phyloP scores from a whole-genome alignment of 2,113 vertebrate genomes.

The Australoheros scitulus region DNA sequence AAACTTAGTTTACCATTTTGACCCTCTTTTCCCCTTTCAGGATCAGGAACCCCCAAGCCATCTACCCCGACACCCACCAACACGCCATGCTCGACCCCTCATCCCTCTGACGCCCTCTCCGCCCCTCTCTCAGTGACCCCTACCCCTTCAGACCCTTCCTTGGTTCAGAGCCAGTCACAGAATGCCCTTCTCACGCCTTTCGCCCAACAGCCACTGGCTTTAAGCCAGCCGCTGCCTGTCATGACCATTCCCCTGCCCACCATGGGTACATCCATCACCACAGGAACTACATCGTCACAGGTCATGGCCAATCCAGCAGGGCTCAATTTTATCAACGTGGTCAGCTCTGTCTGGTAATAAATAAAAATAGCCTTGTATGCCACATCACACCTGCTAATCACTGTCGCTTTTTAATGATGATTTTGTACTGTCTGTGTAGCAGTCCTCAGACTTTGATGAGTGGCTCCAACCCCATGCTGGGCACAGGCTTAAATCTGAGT shows the following conservation, averaged over 20 bases:
- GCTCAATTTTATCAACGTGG: slow-evolving; percentile 97
- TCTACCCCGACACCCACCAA: slow-evolving; percentile 95
- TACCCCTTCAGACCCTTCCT: slow-evolving; percentile 85
- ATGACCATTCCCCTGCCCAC: slow-evolving; percentile 97
- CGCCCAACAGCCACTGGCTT: slow-evolving; percentile 93
- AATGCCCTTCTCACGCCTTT: slow-evolving; percentile 89
- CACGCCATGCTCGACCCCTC: slow-evolving; percentile 94
- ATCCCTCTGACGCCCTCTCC: slow-evolving; percentile 87
- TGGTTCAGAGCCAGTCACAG: slow-evolving; percentile 78
- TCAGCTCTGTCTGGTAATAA: slow-evolving; percentile 95
- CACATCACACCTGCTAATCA: fast-evolving
- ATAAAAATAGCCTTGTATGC: not conserved
- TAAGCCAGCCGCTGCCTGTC: slow-evolving; percentile 92
- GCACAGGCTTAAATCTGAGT: slow-evolving; percentile 90
- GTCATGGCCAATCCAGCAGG: slow-evolving; percentile 92
- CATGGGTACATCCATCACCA: slow-evolving; percentile 92
- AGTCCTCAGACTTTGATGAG: slow-evolving; percentile 95
- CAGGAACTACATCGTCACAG: slow-evolving; percentile 91
- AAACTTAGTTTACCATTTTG: not conserved
- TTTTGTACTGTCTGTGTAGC: slow-evolving; percentile 72
- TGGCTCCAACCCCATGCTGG: slow-evolving; percentile 91
- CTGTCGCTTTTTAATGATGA: not conserved
- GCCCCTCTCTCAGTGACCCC: slow-evolving; percentile 87
- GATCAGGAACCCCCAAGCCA: slow-evolving; percentile 97
- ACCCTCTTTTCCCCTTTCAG: slow-evolving; percentile 74